These are phyloP conservation scores for Grammomys surdaster DNA, from an alignment of 2,113 vertebrate genomes.

Conservation along the genomic window DNA sequence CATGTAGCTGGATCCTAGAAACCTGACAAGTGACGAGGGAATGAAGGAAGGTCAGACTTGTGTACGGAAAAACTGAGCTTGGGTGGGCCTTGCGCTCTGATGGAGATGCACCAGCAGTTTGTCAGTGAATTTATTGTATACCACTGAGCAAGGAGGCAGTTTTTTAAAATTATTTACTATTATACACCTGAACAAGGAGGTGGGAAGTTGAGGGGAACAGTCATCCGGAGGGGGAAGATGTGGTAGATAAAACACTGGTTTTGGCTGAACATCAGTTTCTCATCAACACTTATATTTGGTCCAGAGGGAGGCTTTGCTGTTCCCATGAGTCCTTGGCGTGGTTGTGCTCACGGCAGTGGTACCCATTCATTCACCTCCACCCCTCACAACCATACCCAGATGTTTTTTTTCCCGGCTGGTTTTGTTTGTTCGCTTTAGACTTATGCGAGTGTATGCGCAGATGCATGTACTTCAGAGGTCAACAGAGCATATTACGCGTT, in stretches of 20 bases:
- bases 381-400: background rate
- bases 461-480: background rate
- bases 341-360: too few species aligned
- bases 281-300: background rate
- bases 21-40: background rate
- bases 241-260: background rate
- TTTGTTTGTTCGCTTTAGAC: background rate
- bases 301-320: background rate
- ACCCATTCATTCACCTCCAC: background rate
- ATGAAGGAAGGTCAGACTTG: background rate
- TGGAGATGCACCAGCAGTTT: background rate
- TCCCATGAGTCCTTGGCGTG: background rate
- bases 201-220: background rate
- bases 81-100: background rate
- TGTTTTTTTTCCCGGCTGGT: background rate
- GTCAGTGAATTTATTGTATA: background rate
- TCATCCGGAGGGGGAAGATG: background rate
- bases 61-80: too few species aligned
- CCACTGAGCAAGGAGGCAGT: background rate
- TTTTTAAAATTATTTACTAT: background rate
- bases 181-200: background rate
- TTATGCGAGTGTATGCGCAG: background rate
- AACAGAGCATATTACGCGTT: background rate
- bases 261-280: background rate
- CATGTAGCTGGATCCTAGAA: background rate